Conservation (phyloP, 2,797 vertebrate species). For the Pseudomugil gertrudae region DNA sequence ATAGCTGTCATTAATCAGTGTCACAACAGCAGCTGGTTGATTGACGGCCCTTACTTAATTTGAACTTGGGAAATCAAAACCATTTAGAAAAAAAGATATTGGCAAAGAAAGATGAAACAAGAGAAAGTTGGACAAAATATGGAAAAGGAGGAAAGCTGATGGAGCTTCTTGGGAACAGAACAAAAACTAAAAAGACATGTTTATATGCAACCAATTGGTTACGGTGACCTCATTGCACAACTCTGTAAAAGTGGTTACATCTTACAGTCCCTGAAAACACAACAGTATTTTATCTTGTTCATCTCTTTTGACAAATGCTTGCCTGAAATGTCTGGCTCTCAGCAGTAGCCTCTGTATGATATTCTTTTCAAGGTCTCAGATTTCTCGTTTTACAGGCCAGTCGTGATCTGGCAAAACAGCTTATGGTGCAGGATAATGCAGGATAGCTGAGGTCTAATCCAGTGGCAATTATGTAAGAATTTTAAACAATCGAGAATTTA, state of each 20-base stretch:
- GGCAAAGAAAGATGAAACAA: not conserved
- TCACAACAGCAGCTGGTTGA: constrained; percentile 47
- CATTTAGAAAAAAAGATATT: constrained; percentile 8
- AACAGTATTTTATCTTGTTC: constrained; percentile 23
- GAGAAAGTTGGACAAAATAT: not conserved
- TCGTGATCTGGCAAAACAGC: constrained; percentile 38
- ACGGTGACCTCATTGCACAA: not conserved
- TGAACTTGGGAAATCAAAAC: constrained; percentile 13
- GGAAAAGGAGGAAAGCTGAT: not conserved
- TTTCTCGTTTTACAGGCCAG: constrained; percentile 34
- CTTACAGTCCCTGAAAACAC: not conserved
- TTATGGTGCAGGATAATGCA: constrained; percentile 41
- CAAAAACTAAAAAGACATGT: not conserved
- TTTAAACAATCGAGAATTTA: constrained; percentile 7
- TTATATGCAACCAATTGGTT: not conserved
- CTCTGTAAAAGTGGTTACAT: constrained; percentile 4
- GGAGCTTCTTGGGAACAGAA: not conserved
- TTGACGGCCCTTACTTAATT: constrained; percentile 27
- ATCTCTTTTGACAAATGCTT: constrained; percentile 44
- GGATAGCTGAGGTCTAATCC: constrained; percentile 4
- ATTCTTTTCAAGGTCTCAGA: constrained; percentile 40
- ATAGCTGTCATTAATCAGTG: constrained; percentile 43
- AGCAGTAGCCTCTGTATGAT: constrained; percentile 35
- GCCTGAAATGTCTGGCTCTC: constrained; percentile 45
- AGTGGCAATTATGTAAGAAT: constrained; percentile 9